Base-by-base conservation (phyloP, 92 coral and sea anemone genomes). In the Zoanthus sociatus region DNA sequence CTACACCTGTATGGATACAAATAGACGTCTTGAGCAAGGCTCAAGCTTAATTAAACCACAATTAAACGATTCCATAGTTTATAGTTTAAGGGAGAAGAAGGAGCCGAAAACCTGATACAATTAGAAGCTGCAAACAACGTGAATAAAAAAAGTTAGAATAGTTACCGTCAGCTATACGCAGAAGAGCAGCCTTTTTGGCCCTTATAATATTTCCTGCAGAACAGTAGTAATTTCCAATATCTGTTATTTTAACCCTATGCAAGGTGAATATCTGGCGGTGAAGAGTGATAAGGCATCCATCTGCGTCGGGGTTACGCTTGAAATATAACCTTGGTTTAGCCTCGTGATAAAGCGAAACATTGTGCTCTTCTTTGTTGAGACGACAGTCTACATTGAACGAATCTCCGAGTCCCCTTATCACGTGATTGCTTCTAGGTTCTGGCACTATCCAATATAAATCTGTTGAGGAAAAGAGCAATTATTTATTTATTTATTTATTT, bases 221-320 rank as follows among this genome's bases (percentile, higher is more conserved):
- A 9, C 85, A 81, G 85, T 81, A 81, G 30, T 81, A 81, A 47
- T 81, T 81, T 47, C 85, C 85, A 16, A 81, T 11, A 81, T 81
- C 85, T 16, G 74, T 18, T 4, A 47, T 8, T 63, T 81, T 81
- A 14, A 81, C 85, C 21, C 85, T 81, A 51, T 81, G 66, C 63
- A 81, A 5, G 3, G 85, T 81, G 42, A 81, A 81, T 48, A 81
- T 50, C 55, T 81, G 85, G 44, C 66, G 64, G 30, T 81, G 75
- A 15, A 81, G 85, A 11, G 46, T 81, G 63, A 81, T 66, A 6
- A 81, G n/a, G 31, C 85, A 81, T 6, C 85, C 85, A 20, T 66
- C 85, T 46, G 32, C 46, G 45, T 81, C 85, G 4, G 85, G 85
- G 0, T 13, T 1, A 9, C 85, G 85, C 45, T 9, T 21, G 55